These are phyloP conservation scores for Parauchenoglanis ngamensis DNA, from an alignment of 2,797 vertebrate species.

Conservation along the genomic window DNA sequence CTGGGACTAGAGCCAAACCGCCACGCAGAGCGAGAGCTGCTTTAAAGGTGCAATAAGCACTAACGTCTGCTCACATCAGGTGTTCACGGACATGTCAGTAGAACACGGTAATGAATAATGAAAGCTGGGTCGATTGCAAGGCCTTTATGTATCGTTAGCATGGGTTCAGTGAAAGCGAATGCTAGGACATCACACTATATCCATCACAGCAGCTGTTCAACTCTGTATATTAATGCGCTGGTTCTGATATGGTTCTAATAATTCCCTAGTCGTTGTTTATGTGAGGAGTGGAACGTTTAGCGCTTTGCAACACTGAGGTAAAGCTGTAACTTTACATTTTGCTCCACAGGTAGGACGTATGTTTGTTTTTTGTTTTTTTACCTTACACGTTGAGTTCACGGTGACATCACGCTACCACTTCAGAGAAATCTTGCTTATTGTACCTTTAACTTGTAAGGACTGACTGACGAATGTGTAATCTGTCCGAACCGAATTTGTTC, in stretches of 20 bases:
- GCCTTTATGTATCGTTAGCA: background rate
- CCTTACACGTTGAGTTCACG: background rate
- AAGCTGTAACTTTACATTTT: background rate
- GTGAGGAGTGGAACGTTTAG: background rate
- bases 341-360: no score
- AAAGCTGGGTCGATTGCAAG: background rate
- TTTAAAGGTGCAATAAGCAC: background rate
- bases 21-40: background rate
- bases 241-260: no score
- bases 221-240: no score
- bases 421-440: background rate
- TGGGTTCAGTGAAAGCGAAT: background rate
- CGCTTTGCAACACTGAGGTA: background rate
- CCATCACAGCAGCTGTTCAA: background rate
- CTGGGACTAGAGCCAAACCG: slow-evolving; percentile 14
- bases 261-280: no score
- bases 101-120: background rate
- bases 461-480: background rate
- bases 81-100: background rate
- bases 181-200: background rate
- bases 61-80: background rate
- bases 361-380: background rate
- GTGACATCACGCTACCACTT: background rate
- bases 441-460: background rate
- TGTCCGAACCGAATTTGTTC: background rate